phyloP scores from a whole-genome alignment of 2,888 invertebrate species.

The Meteorus colon region DNA sequence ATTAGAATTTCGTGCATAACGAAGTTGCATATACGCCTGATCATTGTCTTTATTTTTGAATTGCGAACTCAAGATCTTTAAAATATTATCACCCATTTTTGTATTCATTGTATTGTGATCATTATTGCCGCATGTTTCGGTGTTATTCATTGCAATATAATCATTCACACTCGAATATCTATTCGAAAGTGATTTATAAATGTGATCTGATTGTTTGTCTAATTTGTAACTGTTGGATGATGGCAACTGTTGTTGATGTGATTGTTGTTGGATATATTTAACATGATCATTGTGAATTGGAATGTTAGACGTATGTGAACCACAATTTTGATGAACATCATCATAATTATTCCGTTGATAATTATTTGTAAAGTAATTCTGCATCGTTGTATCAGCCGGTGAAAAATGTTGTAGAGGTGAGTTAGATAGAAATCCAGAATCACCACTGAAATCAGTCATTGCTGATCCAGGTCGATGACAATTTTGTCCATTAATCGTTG shows the following conservation, averaged over 20 bases:
- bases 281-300: constrained; percentile 60
- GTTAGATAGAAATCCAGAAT: constrained; percentile 67
- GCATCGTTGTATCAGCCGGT: constrained; percentile 63
- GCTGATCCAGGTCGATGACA: constrained; percentile 64
- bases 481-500: constrained; percentile 53
- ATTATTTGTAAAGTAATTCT: constrained; percentile 63
- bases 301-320: constrained; percentile 57
- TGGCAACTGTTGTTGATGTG: constrained; percentile 53
- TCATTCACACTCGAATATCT: constrained; percentile 61
- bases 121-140: constrained; percentile 48
- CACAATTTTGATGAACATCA: constrained; percentile 62
- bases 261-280: constrained; percentile 50
- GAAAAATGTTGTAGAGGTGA: constrained; percentile 69
- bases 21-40: constrained; percentile 48
- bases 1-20: constrained; percentile 49
- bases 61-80: constrained; percentile 64
- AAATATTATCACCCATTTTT: constrained; percentile 62
- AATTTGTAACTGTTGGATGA: constrained; percentile 59
- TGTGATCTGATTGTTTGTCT: constrained; percentile 64
- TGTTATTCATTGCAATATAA: constrained; percentile 56
- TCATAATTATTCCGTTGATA: constrained; percentile 62
- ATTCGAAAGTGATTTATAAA: constrained; percentile 62
- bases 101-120: constrained; percentile 58
- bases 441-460: constrained; percentile 67
- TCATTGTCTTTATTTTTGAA: constrained; percentile 54